phyloP scores from a whole-genome alignment of 1,140 invertebrate genomes.

The Mamestra configurata region DNA sequence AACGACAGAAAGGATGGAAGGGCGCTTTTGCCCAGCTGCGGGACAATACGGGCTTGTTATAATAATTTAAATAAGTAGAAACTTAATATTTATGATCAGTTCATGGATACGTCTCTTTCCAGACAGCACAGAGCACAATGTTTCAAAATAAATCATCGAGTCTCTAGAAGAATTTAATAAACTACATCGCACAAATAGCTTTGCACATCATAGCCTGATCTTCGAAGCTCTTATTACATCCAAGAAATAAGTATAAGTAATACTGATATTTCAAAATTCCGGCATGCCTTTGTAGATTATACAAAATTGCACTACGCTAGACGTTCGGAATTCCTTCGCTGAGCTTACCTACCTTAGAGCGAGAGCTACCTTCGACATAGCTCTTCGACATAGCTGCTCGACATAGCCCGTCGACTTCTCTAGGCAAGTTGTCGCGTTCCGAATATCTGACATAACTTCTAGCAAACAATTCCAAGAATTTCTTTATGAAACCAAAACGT shows the following conservation, averaged over 20 bases:
- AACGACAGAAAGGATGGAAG: too few relatives aligned
- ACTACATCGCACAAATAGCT: neutral
- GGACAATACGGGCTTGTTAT: too few relatives aligned
- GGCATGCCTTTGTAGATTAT: constrained; percentile 26
- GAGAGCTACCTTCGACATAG: constrained; percentile 10
- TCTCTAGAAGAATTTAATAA: too few relatives aligned
- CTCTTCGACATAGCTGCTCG: constrained; percentile 1
- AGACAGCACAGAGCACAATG: too few relatives aligned
- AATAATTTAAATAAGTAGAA: too few relatives aligned
- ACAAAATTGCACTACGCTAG: constrained; percentile 18
- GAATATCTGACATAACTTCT: constrained; percentile 39
- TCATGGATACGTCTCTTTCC: too few relatives aligned
- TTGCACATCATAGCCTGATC: neutral
- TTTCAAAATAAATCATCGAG: too few relatives aligned
- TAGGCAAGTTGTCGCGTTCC: constrained; percentile 11
- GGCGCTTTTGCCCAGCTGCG: too few relatives aligned
- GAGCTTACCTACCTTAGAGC: neutral
- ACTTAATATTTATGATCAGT: too few relatives aligned
- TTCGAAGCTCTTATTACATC: neutral
- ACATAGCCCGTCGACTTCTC: neutral
- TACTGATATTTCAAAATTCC: constrained; percentile 7
- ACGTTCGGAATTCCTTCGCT: constrained; percentile 33
- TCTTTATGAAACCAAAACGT: constrained; percentile 50
- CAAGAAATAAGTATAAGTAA: neutral
- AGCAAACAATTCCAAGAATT: constrained; percentile 43